Conservation (phyloP, 2,797 vertebrate species). For the Allobates femoralis region DNA sequence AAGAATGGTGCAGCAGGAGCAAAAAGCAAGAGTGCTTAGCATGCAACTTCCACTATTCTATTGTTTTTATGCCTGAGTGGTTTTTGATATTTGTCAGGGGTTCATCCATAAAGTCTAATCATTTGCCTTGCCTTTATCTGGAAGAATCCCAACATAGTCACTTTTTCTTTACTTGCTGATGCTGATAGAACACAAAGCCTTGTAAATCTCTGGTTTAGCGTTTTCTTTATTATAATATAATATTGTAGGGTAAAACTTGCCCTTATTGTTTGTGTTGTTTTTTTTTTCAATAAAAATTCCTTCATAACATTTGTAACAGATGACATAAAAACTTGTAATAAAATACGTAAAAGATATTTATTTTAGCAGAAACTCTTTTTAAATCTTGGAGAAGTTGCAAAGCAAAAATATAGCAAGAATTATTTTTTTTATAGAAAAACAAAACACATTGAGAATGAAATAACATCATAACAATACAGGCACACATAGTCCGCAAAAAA, state of each 20-base stretch:
- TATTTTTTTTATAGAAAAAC: too few species aligned
- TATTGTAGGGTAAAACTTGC: neutral
- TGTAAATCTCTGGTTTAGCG: neutral
- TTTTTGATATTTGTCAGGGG: constrained; percentile 15
- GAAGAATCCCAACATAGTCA: constrained; percentile 7
- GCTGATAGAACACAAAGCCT: neutral
- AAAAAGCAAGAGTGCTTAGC: constrained; percentile 28
- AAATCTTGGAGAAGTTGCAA: too few species aligned
- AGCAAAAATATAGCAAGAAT: too few species aligned
- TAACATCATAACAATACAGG: too few species aligned
- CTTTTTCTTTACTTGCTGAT: neutral
- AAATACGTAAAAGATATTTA: too few species aligned
- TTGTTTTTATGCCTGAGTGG: constrained; percentile 6
- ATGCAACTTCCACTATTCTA: constrained; percentile 34
- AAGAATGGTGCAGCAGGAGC: constrained; percentile 33
- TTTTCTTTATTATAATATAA: neutral
- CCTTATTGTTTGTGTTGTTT: neutral
- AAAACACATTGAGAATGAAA: too few species aligned
- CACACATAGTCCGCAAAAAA: too few species aligned
- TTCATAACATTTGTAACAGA: too few species aligned
- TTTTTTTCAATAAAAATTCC: too few species aligned
- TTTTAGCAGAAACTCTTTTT: too few species aligned
- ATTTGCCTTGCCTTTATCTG: neutral
- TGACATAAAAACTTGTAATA: too few species aligned
- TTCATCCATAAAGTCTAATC: constrained; percentile 33